Evolutionary conservation across 2,888 invertebrate species (phyloP).

Genomic region (Caenorhabditis sinica): DNA sequence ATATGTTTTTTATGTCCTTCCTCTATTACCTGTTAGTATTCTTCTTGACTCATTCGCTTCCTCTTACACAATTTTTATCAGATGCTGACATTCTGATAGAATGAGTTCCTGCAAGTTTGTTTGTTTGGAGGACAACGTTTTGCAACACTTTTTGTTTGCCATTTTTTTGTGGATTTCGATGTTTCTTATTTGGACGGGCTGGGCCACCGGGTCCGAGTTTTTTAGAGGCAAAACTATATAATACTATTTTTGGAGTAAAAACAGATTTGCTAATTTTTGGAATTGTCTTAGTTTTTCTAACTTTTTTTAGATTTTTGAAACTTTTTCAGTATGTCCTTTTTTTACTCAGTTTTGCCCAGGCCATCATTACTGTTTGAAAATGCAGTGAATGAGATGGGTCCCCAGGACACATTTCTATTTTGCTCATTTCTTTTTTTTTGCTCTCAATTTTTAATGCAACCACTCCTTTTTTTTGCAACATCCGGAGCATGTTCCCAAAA

Average conservation of each 20-base stretch:
- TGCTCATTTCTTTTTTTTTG: background rate
- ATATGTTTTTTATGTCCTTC: too few species aligned
- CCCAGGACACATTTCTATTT: background rate
- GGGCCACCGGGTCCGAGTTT: too few species aligned
- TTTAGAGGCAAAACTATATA: too few species aligned
- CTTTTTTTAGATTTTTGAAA: background rate
- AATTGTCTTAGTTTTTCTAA: too few species aligned
- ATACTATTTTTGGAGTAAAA: too few species aligned
- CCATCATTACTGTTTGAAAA: background rate
- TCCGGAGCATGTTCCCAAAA: conserved; percentile 13
- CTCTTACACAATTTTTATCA: background rate
- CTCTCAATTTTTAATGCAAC: background rate
- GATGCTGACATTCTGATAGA: background rate
- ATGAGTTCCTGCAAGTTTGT: background rate
- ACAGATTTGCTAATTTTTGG: too few species aligned
- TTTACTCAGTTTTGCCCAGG: background rate
- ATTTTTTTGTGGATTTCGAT: too few species aligned
- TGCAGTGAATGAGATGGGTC: conserved; percentile 13
- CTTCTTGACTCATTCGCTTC: background rate
- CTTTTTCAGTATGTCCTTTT: background rate
- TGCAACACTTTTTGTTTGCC: background rate
- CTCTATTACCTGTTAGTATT: background rate
- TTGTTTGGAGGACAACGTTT: background rate
- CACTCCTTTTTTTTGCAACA: background rate
- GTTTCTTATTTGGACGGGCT: too few species aligned